Conservation (phyloP, 2,797 vertebrate genomes). For the Microctenopoma steveboyesi region DNA sequence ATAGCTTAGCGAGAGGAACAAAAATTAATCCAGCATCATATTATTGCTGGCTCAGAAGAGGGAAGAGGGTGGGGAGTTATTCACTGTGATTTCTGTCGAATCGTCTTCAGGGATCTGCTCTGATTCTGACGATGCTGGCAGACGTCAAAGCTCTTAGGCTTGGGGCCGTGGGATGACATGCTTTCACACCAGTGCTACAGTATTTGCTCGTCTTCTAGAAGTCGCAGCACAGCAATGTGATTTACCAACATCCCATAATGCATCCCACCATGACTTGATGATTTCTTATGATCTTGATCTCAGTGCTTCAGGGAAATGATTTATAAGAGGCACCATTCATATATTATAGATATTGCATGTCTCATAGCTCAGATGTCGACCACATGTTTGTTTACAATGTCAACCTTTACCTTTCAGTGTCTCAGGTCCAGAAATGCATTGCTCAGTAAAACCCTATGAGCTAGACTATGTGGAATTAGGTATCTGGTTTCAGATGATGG, state of each 20-base stretch:
- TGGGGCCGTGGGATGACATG: constrained; percentile 64
- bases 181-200: constrained; percentile 65
- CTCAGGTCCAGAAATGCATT: constrained; percentile 43
- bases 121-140: constrained; percentile 77
- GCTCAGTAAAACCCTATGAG: constrained; percentile 51
- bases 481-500: constrained; percentile 77
- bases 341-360: constrained; percentile 40
- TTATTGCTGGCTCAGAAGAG: constrained; percentile 76
- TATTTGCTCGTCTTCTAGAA: constrained; percentile 51
- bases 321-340: constrained; percentile 40
- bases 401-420: constrained; percentile 51
- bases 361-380: constrained; percentile 49
- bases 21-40: constrained; percentile 79
- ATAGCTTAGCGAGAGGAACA: constrained; percentile 72
- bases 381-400: constrained; percentile 58
- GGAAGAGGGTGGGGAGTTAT: constrained; percentile 60
- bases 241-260: constrained; percentile 47
- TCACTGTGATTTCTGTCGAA: constrained; percentile 76
- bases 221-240: constrained; percentile 48
- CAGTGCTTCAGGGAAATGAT: constrained; percentile 23
- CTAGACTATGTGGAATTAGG: constrained; percentile 60
- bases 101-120: constrained; percentile 79
- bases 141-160: constrained; percentile 71
- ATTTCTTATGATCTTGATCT: constrained; percentile 54
- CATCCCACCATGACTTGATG: constrained; percentile 51